Evolutionary conservation across 2,888 invertebrate genomes (phyloP), one percentile per base, ranked within the genome.

Genomic region (Standfussiana lucernea): DNA sequence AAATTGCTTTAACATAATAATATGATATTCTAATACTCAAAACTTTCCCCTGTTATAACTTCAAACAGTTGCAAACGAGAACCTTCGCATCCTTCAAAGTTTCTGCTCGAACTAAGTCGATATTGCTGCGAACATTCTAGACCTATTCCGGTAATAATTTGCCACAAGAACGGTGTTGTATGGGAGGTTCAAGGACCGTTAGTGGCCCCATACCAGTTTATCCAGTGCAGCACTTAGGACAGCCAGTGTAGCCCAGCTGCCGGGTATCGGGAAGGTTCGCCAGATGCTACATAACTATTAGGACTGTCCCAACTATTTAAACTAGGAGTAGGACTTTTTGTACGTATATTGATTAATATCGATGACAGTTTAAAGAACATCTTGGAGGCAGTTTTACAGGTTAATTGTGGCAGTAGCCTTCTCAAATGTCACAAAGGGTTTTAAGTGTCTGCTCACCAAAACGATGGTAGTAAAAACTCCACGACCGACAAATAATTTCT

Each of bases 101-200:
- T 83, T 77, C 24, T 53, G 37, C 7, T 67, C 40, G 32, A 72
- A 72, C 69, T 69, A 59, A 79, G 72, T 53, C 72, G 67, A 79
- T 83, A 75, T 77, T 70, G 40, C 72, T 40, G 62, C 45, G 65
- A 75, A 67, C 65, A 64, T 75, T 79, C 86, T 84, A 69, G 86
- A 66, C 50, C 50, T 67, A 83, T 75, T 75, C 83, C 75, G 79
- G 69, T 72, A 84, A 86, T 83, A 65, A 86, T 79, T 81, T 85
- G 80, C 86, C 66, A 70, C 73, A 69, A 80, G 80, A 78, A 45
- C 66, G 67, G 79, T 84, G 80, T 78, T 83, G 72, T 82, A 80
- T 78, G 68, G 68, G 81, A 86, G 88, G 93, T 92, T 93, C 92
- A 93, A 91, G 89, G 92, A 92, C 93, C 93, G 89, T 87, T 85